These are phyloP conservation scores for Nineta flava DNA, from an alignment of 2,888 invertebrate species.

Conservation along the genomic window DNA sequence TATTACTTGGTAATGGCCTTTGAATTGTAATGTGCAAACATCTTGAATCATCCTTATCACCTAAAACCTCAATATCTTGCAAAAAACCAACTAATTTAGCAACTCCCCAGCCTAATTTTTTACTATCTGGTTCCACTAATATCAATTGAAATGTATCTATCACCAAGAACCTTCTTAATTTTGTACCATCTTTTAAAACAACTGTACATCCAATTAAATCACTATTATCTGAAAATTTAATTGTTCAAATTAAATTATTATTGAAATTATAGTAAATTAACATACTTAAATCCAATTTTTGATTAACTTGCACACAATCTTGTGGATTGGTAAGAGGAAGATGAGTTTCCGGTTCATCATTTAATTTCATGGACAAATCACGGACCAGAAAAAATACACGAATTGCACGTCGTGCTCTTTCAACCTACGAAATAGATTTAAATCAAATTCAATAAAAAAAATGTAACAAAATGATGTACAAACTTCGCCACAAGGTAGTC, in stretches of 20 bases:
- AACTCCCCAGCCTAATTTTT: conserved; percentile 92
- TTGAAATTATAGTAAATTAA: conserved; percentile 12
- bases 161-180: conserved; percentile 86
- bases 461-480: not conserved
- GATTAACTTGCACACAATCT: conserved; percentile 81
- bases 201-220: conserved; percentile 95
- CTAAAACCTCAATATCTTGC: conserved; percentile 88
- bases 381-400: conserved; percentile 83
- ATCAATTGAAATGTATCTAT: conserved; percentile 92
- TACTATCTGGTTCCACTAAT: conserved; percentile 91
- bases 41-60: conserved; percentile 92
- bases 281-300: conserved; percentile 90
- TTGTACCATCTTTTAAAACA: conserved; percentile 73
- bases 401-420: conserved; percentile 75
- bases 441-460: conserved; percentile 7
- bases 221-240: conserved; percentile 66
- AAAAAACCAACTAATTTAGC: conserved; percentile 91
- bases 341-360: conserved; percentile 69
- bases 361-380: conserved; percentile 60
- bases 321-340: conserved; percentile 80
- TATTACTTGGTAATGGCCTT: conserved; percentile 46
- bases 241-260: conserved; percentile 2
- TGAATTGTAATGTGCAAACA: conserved; percentile 90
- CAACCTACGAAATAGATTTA: conserved; percentile 41
- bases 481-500: conserved; percentile 93